phyloP scores from a whole-genome alignment of 30 jellyfish, hydroid and myxozoan species.

The Cassiopea xamachana region DNA sequence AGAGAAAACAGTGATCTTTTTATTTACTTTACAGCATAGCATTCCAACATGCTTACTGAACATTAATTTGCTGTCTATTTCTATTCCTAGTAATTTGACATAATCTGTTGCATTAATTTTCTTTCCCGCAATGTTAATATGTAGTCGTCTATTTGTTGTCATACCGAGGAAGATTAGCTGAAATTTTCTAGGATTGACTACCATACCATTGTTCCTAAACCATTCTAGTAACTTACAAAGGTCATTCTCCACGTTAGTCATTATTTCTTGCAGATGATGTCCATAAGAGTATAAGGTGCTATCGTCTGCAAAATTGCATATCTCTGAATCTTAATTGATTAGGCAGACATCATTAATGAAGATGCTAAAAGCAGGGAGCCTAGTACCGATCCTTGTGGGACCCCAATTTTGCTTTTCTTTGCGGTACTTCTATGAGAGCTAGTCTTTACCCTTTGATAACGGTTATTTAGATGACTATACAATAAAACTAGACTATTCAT shows the following conservation, averaged over 20 bases:
- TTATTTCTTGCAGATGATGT: conserved; percentile 5
- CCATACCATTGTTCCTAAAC: no score
- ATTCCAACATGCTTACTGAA: no score
- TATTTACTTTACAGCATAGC: no score
- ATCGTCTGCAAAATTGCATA: conserved; percentile 12
- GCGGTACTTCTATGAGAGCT: conserved; percentile 4
- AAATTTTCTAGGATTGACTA: no score
- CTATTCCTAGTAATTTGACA: no score
- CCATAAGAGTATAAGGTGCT: conserved; percentile 6
- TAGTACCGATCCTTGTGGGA: conserved; percentile 3
- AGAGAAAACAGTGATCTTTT: no score
- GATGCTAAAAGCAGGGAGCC: conserved; percentile 1
- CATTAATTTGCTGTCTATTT: no score
- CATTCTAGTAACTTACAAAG: no score
- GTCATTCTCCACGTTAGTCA: background rate
- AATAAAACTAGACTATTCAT: background rate
- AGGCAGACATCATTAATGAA: background rate
- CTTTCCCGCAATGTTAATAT: no score
- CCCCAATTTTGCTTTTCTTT: conserved; percentile 1
- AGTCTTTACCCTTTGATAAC: conserved; percentile 17
- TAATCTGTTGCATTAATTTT: no score
- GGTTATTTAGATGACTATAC: conserved; percentile 5
- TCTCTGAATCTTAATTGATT: background rate
- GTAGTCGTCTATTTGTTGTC: no score
- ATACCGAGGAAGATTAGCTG: no score